Evolutionary conservation across 1,140 invertebrate genomes (phyloP).

Genomic region (Drosophila saltans): DNA sequence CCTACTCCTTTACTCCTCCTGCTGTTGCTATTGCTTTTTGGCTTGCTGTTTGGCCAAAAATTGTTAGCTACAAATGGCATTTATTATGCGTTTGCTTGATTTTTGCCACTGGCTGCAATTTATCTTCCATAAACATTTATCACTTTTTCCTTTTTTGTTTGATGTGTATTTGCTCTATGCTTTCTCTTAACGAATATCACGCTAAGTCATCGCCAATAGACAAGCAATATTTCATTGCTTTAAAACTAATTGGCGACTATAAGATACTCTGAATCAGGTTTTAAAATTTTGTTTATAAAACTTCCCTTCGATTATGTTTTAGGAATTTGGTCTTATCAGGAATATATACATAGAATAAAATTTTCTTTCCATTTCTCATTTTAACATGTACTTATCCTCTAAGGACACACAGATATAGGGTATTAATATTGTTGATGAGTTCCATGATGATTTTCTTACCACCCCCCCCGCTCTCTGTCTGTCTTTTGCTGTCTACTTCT

Average conservation of each 20-base stretch:
- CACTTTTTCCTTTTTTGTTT: slow-evolving; percentile 10
- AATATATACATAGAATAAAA: too few relatives aligned
- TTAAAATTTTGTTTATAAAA: too few relatives aligned
- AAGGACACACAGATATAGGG: too few relatives aligned
- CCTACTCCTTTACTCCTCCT: not conserved
- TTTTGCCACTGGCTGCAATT: slow-evolving; percentile 54
- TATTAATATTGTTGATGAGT: not conserved
- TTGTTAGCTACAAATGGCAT: slow-evolving; percentile 54
- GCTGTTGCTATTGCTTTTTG: not conserved
- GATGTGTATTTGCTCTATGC: slow-evolving; percentile 21
- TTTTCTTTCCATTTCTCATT: too few relatives aligned
- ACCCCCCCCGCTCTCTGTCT: not conserved
- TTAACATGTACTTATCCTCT: too few relatives aligned
- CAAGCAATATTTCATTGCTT: not conserved
- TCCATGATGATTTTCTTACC: not conserved
- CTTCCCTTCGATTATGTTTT: too few relatives aligned
- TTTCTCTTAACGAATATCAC: slow-evolving; percentile 15
- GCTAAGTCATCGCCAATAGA: slow-evolving; percentile 9
- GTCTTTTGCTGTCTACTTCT: not conserved
- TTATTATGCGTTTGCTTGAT: slow-evolving; percentile 56
- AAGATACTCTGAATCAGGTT: not conserved
- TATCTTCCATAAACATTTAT: slow-evolving; percentile 53
- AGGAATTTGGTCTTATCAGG: too few relatives aligned
- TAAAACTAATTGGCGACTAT: not conserved
- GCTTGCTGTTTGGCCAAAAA: slow-evolving; percentile 29